Percentiles rank a stretch among this genome's conserved stretches.
These are phyloP conservation scores for Adela reaumurella DNA, from an alignment of 2,888 invertebrate genomes.

Conservation along the genomic window DNA sequence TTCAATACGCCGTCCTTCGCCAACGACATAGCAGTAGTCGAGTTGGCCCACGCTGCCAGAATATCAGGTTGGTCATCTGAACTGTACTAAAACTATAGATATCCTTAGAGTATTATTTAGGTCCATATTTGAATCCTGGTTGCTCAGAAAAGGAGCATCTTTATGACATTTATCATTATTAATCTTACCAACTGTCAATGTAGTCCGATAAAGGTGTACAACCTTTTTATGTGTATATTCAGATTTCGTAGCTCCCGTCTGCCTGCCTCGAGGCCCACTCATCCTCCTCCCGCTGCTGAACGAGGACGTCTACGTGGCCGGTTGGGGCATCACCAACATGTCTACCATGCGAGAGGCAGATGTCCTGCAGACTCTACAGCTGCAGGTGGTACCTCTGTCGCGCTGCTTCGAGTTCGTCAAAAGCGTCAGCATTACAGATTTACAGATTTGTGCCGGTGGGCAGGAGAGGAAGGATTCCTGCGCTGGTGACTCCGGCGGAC, in stretches of 20 bases:
- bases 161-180: not conserved
- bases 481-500: constrained; percentile 62
- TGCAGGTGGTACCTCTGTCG: constrained; percentile 26
- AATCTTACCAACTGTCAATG: not conserved
- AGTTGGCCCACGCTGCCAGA: constrained; percentile 34
- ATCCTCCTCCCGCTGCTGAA: constrained; percentile 26
- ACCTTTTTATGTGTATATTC: too few relatives aligned
- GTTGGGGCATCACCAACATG: constrained; percentile 50
- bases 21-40: constrained; percentile 61
- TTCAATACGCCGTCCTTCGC: constrained; percentile 44
- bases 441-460: constrained; percentile 57
- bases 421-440: constrained; percentile 22
- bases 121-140: not conserved
- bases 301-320: constrained; percentile 48
- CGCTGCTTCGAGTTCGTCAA: constrained; percentile 27
- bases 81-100: too few relatives aligned
- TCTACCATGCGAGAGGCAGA: constrained; percentile 35
- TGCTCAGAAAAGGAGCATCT: not conserved
- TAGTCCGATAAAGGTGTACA: too few relatives aligned
- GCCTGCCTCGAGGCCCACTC: constrained; percentile 44
- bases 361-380: constrained; percentile 32
- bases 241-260: constrained; percentile 59
- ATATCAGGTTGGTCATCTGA: constrained; percentile 37
- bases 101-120: not conserved
- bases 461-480: constrained; percentile 56